Evolutionary conservation across 2,113 vertebrate species (phyloP).

Genomic region (Pipa parva): DNA sequence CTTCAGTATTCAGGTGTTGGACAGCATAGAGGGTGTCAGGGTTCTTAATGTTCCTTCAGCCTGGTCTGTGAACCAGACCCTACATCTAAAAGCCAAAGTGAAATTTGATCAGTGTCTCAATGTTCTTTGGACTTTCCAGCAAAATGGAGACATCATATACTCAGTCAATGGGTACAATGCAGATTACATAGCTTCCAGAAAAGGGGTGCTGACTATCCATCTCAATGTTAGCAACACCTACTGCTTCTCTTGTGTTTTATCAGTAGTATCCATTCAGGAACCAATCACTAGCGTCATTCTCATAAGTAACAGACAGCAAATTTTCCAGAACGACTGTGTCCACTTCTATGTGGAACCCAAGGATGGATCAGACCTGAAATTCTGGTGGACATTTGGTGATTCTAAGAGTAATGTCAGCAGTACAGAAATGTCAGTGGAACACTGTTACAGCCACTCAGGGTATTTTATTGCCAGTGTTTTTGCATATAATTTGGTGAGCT

Average conservation of each 20-base stretch:
- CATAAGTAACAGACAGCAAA: constrained; percentile 41
- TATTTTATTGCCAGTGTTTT: constrained; percentile 51
- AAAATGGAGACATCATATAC: constrained; percentile 39
- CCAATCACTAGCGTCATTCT: constrained; percentile 53
- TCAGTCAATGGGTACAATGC: constrained; percentile 53
- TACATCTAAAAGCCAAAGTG: constrained; percentile 51
- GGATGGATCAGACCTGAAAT: constrained; percentile 55
- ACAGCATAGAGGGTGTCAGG: constrained; percentile 55
- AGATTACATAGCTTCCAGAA: constrained; percentile 49
- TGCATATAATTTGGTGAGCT: constrained; percentile 61
- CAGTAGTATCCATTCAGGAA: constrained; percentile 49
- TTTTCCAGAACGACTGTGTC: constrained; percentile 53
- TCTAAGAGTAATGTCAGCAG: constrained; percentile 34
- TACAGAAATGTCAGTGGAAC: constrained; percentile 36
- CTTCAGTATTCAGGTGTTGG: constrained; percentile 48
- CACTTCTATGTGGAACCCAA: constrained; percentile 45
- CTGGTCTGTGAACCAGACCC: constrained; percentile 49
- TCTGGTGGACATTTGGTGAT: constrained; percentile 64
- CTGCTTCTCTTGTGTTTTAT: constrained; percentile 51
- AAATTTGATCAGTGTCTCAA: constrained; percentile 41
- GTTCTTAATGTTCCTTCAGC: constrained; percentile 52
- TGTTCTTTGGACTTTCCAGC: constrained; percentile 62
- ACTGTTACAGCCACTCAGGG: constrained; percentile 53
- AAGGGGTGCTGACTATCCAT: constrained; percentile 54
- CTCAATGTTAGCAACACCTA: constrained; percentile 55